These are phyloP conservation scores for Phaedon cochleariae DNA, from an alignment of 2,888 invertebrate species.

Conservation along the genomic window DNA sequence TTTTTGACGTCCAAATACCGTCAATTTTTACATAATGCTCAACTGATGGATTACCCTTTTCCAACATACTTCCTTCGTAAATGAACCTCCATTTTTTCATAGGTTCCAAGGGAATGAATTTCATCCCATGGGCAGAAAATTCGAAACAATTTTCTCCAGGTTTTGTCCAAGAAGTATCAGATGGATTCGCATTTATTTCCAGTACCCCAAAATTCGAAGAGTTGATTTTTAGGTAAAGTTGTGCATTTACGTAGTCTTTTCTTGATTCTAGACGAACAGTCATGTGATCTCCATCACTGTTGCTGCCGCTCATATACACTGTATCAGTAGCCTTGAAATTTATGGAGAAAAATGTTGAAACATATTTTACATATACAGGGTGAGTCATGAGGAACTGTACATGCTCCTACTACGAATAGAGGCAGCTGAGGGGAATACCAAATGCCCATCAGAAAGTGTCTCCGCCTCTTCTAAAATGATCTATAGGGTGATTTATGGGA, in stretches of 20 bases:
- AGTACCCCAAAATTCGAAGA: constrained; percentile 69
- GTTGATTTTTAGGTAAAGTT: constrained; percentile 66
- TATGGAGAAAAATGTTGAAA: constrained; percentile 19
- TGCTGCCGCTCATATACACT: constrained; percentile 71
- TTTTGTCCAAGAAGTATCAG: constrained; percentile 68
- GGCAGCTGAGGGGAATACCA: too few relatives aligned
- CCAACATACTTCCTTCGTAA: constrained; percentile 73
- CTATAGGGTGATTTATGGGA: too few relatives aligned
- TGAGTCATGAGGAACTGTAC: too few relatives aligned
- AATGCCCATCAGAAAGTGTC: too few relatives aligned
- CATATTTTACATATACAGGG: neutral
- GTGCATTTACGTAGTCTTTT: constrained; percentile 69
- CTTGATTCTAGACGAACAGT: constrained; percentile 70
- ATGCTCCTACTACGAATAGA: too few relatives aligned
- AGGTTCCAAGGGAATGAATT: constrained; percentile 68
- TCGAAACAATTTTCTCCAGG: constrained; percentile 59
- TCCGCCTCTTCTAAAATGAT: too few relatives aligned
- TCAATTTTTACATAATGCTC: constrained; percentile 66
- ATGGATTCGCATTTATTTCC: constrained; percentile 66
- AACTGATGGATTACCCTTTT: constrained; percentile 54
- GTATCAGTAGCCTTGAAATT: constrained; percentile 73
- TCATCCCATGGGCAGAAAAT: constrained; percentile 71
- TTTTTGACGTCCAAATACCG: constrained; percentile 69
- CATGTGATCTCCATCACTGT: constrained; percentile 67
- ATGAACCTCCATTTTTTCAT: constrained; percentile 75